These are phyloP conservation scores for Orchesella cincta DNA, from an alignment of 1,140 invertebrate species.

Conservation along the genomic window DNA sequence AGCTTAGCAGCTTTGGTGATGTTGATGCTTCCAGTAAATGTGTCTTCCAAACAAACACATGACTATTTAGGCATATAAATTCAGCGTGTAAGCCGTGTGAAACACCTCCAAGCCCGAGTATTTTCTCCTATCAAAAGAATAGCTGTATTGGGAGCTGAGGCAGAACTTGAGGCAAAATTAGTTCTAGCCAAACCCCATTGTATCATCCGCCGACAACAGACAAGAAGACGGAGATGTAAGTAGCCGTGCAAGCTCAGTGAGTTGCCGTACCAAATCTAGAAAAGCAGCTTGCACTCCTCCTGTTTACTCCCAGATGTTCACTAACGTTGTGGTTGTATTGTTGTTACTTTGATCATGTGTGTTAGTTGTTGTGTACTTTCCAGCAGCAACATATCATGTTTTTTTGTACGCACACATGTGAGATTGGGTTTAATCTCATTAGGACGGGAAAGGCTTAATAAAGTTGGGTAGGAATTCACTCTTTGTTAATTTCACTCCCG, in stretches of 20 bases:
- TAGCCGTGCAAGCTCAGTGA: background rate
- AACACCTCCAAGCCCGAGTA: background rate
- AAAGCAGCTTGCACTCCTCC: background rate
- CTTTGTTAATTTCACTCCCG: background rate
- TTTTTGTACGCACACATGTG: slow-evolving; percentile 25
- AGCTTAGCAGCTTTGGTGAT: too few relatives aligned
- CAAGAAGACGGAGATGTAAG: too few relatives aligned
- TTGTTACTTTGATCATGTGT: background rate
- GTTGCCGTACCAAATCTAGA: background rate
- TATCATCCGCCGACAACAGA: too few relatives aligned
- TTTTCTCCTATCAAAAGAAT: background rate
- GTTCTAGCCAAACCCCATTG: slow-evolving; percentile 6
- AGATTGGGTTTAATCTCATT: slow-evolving; percentile 39
- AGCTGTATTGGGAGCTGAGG: background rate
- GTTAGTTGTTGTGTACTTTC: background rate
- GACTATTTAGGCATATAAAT: too few relatives aligned
- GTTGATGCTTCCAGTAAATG: too few relatives aligned
- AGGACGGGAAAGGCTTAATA: slow-evolving; percentile 40
- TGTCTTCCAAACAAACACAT: too few relatives aligned
- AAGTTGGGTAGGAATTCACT: slow-evolving; percentile 25
- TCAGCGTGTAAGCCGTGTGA: background rate
- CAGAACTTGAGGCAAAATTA: slow-evolving; percentile 24
- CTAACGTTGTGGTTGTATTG: slow-evolving; percentile 22
- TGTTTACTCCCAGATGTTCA: slow-evolving; percentile 27
- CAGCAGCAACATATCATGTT: background rate